Conservation (phyloP, 2,888 invertebrate species). For the Agrypnus murinus region DNA sequence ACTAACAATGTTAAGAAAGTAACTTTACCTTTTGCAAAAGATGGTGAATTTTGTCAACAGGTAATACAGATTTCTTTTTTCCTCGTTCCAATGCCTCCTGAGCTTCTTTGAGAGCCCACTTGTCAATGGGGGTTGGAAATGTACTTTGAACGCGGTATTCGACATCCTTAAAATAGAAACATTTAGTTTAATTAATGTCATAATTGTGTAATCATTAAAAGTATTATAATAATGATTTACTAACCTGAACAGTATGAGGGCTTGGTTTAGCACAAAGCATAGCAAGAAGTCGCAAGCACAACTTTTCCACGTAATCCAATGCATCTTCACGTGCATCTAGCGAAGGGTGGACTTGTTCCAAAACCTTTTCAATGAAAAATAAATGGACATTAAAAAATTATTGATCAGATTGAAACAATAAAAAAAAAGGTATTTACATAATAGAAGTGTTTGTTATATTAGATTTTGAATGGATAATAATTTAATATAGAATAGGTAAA, state of each 20-base stretch:
- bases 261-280: constrained; percentile 91
- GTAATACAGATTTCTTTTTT: constrained; percentile 84
- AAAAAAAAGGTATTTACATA: constrained; percentile 27
- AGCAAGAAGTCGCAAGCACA: constrained; percentile 90
- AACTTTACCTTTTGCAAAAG: constrained; percentile 83
- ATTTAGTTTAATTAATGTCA: too few relatives aligned
- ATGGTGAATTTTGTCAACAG: constrained; percentile 92
- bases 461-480: background rate
- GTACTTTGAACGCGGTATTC: constrained; percentile 93
- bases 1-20: background rate
- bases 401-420: constrained; percentile 33
- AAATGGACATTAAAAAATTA: constrained; percentile 33
- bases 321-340: constrained; percentile 91
- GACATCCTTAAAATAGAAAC: constrained; percentile 79
- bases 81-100: constrained; percentile 87
- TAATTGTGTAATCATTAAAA: constrained; percentile 51
- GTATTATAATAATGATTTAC: constrained; percentile 8
- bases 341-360: constrained; percentile 93
- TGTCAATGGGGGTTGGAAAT: constrained; percentile 96
- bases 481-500: background rate
- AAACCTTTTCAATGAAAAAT: constrained; percentile 76
- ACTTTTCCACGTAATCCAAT: constrained; percentile 91
- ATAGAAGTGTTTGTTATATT: too few relatives aligned
- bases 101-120: constrained; percentile 94
- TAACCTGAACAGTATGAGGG: constrained; percentile 85